Evolutionary conservation across 2,113 vertebrate species (phyloP).

Genomic region (Pleuronectes platessa): DNA sequence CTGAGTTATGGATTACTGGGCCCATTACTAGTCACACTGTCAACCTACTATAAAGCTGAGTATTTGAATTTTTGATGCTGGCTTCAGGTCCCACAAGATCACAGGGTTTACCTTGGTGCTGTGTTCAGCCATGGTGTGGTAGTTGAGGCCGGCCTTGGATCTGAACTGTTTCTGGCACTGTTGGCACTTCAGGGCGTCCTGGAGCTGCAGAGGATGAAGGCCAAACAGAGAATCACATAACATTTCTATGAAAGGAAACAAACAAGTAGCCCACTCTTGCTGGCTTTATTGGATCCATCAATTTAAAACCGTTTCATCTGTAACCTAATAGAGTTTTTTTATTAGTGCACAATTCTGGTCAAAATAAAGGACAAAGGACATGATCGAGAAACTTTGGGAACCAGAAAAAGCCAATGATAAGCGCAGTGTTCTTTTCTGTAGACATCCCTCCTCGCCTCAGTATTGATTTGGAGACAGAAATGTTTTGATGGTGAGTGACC

Average conservation of each 20-base stretch:
- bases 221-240: constrained; percentile 39
- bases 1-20: not conserved
- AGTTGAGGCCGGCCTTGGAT: constrained; percentile 98
- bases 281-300: constrained; percentile 36
- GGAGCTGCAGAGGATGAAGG: constrained; percentile 83
- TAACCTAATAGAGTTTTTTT: constrained; percentile 44
- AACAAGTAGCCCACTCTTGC: not conserved
- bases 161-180: constrained; percentile 98
- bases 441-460: constrained; percentile 21
- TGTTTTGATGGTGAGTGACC: constrained; percentile 63
- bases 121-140: constrained; percentile 97
- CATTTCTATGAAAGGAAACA: constrained; percentile 37
- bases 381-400: constrained; percentile 5
- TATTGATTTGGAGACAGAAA: constrained; percentile 61
- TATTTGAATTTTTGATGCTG: constrained; percentile 2
- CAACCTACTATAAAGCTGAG: not conserved
- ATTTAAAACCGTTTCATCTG: constrained; percentile 31
- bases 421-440: constrained; percentile 18
- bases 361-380: constrained; percentile 21
- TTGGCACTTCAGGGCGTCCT: constrained; percentile 96
- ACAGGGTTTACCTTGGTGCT: constrained; percentile 86
- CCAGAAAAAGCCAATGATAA: constrained; percentile 42
- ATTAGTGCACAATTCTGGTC: constrained; percentile 28
- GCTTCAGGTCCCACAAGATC: not conserved
- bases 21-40: not conserved